Percentiles rank a stretch among this genome's conserved stretches.
phyloP scores from a whole-genome alignment of 2,888 invertebrate genomes.

The Uropetala carovei region DNA sequence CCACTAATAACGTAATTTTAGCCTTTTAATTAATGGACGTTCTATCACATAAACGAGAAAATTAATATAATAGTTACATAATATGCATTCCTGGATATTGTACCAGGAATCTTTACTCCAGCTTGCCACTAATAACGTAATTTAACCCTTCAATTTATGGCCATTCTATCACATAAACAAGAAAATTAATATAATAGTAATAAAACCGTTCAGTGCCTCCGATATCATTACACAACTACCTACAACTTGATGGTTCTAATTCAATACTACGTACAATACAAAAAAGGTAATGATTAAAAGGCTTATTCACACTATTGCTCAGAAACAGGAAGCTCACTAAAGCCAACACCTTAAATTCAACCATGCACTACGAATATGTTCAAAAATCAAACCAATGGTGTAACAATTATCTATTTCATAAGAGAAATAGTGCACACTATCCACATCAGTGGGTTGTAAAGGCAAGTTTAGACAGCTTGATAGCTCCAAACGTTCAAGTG shows the following conservation, averaged over 20 bases:
- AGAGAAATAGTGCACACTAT: constrained; percentile 59
- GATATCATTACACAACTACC: constrained; percentile 39
- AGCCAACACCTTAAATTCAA: constrained; percentile 59
- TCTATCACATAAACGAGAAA: constrained; percentile 46
- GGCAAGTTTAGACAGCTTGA: constrained; percentile 57
- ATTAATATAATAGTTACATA: constrained; percentile 47
- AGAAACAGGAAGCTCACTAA: constrained; percentile 63
- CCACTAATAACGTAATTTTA: constrained; percentile 49
- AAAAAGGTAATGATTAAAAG: constrained; percentile 44
- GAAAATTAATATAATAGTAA: constrained; percentile 48
- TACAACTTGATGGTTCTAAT: constrained; percentile 55
- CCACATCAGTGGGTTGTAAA: constrained; percentile 54
- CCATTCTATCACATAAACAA: constrained; percentile 39
- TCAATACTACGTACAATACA: constrained; percentile 41
- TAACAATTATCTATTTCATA: constrained; percentile 54
- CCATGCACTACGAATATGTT: constrained; percentile 56
- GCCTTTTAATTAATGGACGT: constrained; percentile 38
- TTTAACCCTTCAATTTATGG: neutral
- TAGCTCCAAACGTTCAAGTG: constrained; percentile 53
- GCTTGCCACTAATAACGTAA: no score
- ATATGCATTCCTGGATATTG: constrained; percentile 48
- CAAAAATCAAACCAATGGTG: constrained; percentile 59
- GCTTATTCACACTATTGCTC: constrained; percentile 53
- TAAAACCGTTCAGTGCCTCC: constrained; percentile 51
- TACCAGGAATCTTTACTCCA: constrained; percentile 54